These are phyloP conservation scores for Apogon hyalosoma DNA, from an alignment of 2,797 vertebrate species.

Conservation along the genomic window DNA sequence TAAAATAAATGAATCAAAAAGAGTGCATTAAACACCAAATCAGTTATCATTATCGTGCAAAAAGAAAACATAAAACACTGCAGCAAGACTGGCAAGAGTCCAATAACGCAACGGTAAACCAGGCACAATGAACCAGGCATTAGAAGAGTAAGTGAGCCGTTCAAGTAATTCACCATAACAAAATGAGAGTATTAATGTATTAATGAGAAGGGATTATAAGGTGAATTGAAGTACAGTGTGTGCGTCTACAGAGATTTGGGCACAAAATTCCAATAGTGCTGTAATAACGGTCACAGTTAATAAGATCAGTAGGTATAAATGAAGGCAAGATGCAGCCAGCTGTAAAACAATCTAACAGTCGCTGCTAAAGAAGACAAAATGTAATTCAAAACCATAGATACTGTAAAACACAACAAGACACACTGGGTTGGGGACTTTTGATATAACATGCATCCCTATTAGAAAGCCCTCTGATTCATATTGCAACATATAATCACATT, in stretches of 20 bases:
- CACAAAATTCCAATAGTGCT: slow-evolving; percentile 21
- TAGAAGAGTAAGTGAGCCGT: slow-evolving; percentile 5
- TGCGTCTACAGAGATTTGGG: slow-evolving; percentile 2
- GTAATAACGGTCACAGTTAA: slow-evolving; percentile 45
- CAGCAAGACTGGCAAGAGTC: slow-evolving; percentile 6
- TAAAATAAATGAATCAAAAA: background rate
- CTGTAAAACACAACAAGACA: background rate
- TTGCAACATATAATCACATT: no score
- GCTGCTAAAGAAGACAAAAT: slow-evolving; percentile 8
- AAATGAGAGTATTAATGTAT: slow-evolving; percentile 26
- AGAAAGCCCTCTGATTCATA: no score
- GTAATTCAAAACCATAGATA: background rate
- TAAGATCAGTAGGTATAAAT: slow-evolving; percentile 31
- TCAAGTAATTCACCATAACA: slow-evolving; percentile 21
- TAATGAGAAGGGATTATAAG: slow-evolving; percentile 46
- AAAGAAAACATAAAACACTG: background rate
- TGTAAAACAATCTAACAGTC: slow-evolving; percentile 9
- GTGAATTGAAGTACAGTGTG: slow-evolving; percentile 25
- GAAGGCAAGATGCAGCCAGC: slow-evolving; percentile 18
- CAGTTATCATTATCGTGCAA: background rate
- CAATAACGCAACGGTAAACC: background rate
- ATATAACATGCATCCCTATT: no score
- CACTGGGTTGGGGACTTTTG: no score
- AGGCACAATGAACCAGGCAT: background rate
- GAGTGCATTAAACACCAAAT: background rate